Evolutionary conservation across 2,113 vertebrate species (phyloP), one percentile per base, ranked within the genome.

Genomic region (Holacanthus passer): DNA sequence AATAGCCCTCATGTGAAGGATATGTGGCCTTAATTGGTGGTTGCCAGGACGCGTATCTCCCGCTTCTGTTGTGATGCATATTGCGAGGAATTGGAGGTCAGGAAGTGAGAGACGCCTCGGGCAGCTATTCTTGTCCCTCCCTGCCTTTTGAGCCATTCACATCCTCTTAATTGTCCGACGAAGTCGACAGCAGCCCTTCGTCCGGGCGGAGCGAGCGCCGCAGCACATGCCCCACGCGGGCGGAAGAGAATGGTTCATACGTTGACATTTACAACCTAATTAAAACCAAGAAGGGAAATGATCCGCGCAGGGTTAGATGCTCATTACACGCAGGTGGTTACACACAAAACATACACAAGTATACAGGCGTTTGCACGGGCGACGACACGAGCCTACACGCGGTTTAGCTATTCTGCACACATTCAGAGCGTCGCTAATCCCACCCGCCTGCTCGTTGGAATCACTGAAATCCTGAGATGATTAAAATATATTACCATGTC

Each of bases 241-340:
- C 17, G 72, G 73, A 89, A 62, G 62, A 43, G 39, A 71, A 77
- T 22, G 45, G 81, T 68, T 84, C 81, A 83, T 78, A 85, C 88
- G 84, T 83, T 94, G 93, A 94, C 94, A 94, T 95, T 95, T 93
- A 85, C 80, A 92, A 87, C 79, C 87, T 93, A 90, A 93, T 95
- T 93, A 94, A 94, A 93, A 84, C 52, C 58, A 70, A 73, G 82
- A 76, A 77, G 66, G 83, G 81, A 82, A 85, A 89, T 71, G 79
- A 89, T 84, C 62, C 59, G 41, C 67, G 43, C 24, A 17, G 48
- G 73, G 77, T 89, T 79, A 79, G 71, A 56, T 76, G 32, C 72
- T 87, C 48, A 69, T 86, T 86, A 72, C 60, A 53, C 8, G 9
- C 77, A 82, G 84, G 88, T 85, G 76, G 70, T 37, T 27, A 27